These are phyloP conservation scores for Drosophila emarginata DNA, from an alignment of 2,888 invertebrate genomes.

Conservation along the genomic window DNA sequence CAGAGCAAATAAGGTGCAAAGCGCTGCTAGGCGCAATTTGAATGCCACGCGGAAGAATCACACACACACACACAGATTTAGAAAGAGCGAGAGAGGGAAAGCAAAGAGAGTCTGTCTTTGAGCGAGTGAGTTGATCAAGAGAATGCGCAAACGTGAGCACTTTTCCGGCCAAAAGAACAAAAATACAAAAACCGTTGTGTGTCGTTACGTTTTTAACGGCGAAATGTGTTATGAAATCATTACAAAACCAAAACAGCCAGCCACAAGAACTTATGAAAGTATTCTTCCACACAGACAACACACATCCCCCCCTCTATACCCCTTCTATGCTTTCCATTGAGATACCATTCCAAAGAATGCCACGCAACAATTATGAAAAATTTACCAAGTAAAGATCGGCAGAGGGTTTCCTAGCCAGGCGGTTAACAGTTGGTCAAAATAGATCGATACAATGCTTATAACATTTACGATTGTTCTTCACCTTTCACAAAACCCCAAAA, in stretches of 20 bases:
- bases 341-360: neutral
- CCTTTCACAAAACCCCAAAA: constrained; percentile 4
- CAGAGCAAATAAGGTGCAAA: constrained; percentile 60
- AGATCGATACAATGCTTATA: too few species aligned
- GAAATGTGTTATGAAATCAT: constrained; percentile 77
- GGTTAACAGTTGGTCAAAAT: neutral
- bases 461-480: neutral
- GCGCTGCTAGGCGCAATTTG: constrained; percentile 31
- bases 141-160: constrained; percentile 8
- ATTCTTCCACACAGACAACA: neutral
- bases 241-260: constrained; percentile 67
- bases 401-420: too few species aligned
- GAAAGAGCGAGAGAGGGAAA: constrained; percentile 21
- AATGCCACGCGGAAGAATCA: constrained; percentile 70
- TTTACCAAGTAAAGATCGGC: neutral
- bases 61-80: constrained; percentile 2
- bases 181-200: constrained; percentile 18
- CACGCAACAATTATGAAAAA: constrained; percentile 1
- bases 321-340: too few species aligned
- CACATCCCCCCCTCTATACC: neutral
- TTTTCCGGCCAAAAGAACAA: constrained; percentile 12
- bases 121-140: constrained; percentile 3
- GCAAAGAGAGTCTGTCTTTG: neutral
- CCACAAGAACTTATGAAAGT: constrained; percentile 21
- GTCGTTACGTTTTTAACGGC: constrained; percentile 57